Evolutionary conservation across 1,140 invertebrate species (phyloP).

Genomic region (Drosophila tristis): DNA sequence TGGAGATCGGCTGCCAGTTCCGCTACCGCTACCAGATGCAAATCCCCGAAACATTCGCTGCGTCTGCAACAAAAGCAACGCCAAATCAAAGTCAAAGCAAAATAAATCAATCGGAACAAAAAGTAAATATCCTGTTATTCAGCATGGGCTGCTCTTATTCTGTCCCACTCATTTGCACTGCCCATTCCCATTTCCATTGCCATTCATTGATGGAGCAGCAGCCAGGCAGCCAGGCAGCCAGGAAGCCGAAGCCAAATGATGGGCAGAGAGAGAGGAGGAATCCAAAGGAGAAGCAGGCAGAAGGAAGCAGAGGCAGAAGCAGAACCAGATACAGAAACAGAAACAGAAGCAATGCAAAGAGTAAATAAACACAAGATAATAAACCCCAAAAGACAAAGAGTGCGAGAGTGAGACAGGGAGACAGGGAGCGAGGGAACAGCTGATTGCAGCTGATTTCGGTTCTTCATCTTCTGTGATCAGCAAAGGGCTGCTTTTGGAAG

Average conservation of each 20-base stretch:
- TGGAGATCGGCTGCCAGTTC: too few species aligned
- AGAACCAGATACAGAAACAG: conserved; percentile 4
- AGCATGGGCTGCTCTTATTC: conserved; percentile 2
- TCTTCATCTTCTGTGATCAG: conserved; percentile 20
- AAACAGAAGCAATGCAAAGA: conserved; percentile 40
- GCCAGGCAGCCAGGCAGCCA: too few species aligned
- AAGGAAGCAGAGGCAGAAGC: conserved; percentile 1
- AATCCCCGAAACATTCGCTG: conserved; percentile 55
- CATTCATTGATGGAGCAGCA: too few species aligned
- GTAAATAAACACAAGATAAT: conserved; percentile 71
- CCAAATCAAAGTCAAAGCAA: conserved; percentile 41
- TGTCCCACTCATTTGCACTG: background rate
- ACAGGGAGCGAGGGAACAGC: conserved; percentile 55
- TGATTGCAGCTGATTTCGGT: conserved; percentile 76
- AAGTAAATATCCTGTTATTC: conserved; percentile 76
- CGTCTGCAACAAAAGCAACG: conserved; percentile 50
- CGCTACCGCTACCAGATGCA: conserved; percentile 26
- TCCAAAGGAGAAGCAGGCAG: conserved; percentile 25
- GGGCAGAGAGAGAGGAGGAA: conserved; percentile 45
- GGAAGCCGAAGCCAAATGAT: conserved; percentile 1
- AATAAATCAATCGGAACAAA: conserved; percentile 70
- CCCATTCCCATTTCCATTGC: background rate
- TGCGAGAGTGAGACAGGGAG: background rate
- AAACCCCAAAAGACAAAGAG: conserved; percentile 37
- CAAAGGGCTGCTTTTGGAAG: conserved; percentile 25